Evolutionary conservation across 2,888 invertebrate genomes (phyloP), one percentile per base, ranked within the genome.

Genomic region (Melinopterus prodromus): DNA sequence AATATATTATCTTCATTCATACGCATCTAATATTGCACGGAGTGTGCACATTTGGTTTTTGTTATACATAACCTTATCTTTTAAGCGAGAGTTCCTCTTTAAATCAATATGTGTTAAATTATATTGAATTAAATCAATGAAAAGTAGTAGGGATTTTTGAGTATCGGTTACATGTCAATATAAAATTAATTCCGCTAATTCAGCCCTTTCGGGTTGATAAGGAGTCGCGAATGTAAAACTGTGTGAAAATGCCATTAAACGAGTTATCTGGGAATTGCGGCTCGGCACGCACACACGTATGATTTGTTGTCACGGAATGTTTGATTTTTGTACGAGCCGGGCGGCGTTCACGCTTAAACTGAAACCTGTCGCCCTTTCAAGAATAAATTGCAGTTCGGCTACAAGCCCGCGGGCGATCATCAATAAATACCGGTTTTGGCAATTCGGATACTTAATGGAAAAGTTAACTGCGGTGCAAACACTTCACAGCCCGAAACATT

Each of bases 191-290:
- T 53, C 53, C 53, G 5, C 53, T 53, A 53, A 53, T 53, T 53
- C 53, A 76, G 69, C 37, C 26, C 53, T 53, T 53, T 53, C 5
- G 53, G 53, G 53, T 53, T 53, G 53, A 53, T 53, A 53, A 53
- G 53, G 53, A 53, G 26, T 2, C 26, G 26, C 26, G 77, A 26
- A 69, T 53, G 72, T 72, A 72, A 77, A 77, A 69, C 69, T 69
- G 53, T 77, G 77, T 77, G 15, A 77, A 77, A 77, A 77, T 26
- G 77, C 69, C 26, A 77, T 77, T 77, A 77, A 16, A 16, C 53
- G 9, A 53, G 53, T 53, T 53, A 53, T 53, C 53, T 53, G 9
- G 53, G 12, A 53, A 53, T 4, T 53, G 53, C 53, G 53, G 53
- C 53, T 53, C 5, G 53, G 53, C 53, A 53, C 53, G 53, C 53